Percentiles rank a stretch among this genome's conserved stretches.
These are phyloP conservation scores for Pyrrhia umbra DNA, from an alignment of 2,888 invertebrate species.

Conservation along the genomic window DNA sequence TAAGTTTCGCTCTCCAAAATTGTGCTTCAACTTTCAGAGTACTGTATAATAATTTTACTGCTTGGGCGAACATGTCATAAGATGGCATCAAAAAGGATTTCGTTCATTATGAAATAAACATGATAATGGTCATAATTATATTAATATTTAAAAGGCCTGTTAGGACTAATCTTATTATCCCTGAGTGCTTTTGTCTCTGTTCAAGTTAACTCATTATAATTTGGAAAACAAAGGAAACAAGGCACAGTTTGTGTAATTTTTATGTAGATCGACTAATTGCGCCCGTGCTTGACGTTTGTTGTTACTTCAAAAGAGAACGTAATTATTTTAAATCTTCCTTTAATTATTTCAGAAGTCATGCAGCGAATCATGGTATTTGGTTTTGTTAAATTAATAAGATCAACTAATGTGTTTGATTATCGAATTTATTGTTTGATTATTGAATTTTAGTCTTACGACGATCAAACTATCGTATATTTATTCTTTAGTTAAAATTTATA, in stretches of 20 bases:
- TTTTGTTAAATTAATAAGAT: too few species aligned
- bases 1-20: conserved; percentile 2
- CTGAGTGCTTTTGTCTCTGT: conserved; percentile 51
- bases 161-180: conserved; percentile 52
- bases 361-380: background rate
- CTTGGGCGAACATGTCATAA: background rate
- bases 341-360: conserved; percentile 1
- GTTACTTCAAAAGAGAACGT: conserved; percentile 3
- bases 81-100: conserved; percentile 7
- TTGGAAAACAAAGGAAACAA: conserved; percentile 45
- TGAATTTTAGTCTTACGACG: too few species aligned
- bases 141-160: conserved; percentile 53
- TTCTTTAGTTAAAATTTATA: too few species aligned
- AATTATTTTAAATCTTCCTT: conserved; percentile 19
- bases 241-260: conserved; percentile 27
- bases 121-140: conserved; percentile 42
- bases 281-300: conserved; percentile 18
- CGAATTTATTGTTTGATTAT: too few species aligned
- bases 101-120: conserved; percentile 30
- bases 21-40: conserved; percentile 8
- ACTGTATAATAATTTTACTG: background rate
- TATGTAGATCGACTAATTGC: conserved; percentile 30
- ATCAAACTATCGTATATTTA: too few species aligned
- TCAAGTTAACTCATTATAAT: conserved; percentile 57
- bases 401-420: too few species aligned